Conservation (phyloP, 2,797 vertebrate species). For the Chloroceryle amazona region DNA sequence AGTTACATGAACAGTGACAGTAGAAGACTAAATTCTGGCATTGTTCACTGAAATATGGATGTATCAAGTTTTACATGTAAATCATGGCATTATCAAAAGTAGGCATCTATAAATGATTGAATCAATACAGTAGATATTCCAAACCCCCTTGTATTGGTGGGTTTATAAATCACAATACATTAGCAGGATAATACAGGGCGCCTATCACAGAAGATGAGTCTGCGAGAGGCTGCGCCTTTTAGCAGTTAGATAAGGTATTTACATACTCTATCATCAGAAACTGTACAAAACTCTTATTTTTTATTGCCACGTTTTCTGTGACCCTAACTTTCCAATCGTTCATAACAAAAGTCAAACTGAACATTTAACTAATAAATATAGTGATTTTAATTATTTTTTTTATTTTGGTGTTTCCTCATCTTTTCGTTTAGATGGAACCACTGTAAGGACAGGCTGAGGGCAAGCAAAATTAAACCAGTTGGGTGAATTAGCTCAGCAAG, state of each 20-base stretch:
- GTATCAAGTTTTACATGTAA: neutral
- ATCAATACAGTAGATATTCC: neutral
- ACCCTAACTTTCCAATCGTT: neutral
- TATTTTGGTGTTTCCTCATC: slow-evolving; percentile 5
- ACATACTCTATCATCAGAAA: neutral
- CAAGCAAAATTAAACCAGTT: slow-evolving; percentile 48
- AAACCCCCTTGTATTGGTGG: neutral
- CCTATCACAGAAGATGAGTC: neutral
- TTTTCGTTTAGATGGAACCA: slow-evolving; percentile 41
- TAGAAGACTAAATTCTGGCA: neutral
- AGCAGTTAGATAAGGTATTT: neutral
- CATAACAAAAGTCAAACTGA: neutral
- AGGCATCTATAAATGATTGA: neutral
- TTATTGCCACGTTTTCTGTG: neutral
- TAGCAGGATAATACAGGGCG: neutral
- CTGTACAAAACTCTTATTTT: neutral
- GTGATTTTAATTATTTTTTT: neutral
- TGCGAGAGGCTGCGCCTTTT: neutral
- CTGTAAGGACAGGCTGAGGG: slow-evolving; percentile 10
- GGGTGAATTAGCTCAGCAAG: slow-evolving; percentile 64
- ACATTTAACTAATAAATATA: neutral
- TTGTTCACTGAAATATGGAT: neutral
- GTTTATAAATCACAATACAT: neutral
- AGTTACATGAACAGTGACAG: neutral
- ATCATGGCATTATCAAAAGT: neutral